Conservation (phyloP, 2,797 vertebrate genomes). For the Agapornis canus region DNA sequence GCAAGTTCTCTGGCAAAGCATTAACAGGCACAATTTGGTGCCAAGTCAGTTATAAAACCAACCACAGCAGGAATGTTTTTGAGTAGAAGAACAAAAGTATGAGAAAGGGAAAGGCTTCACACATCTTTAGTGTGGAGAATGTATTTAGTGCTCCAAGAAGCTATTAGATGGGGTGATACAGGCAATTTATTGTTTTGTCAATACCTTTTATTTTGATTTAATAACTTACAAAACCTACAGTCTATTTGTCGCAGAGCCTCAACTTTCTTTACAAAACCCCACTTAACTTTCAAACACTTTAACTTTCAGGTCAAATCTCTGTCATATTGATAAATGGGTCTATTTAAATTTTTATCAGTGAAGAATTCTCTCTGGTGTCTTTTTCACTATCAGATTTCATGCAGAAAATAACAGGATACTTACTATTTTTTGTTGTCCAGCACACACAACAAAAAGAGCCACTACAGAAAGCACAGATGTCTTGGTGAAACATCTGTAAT, state of each 20-base stretch:
- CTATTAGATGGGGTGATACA: neutral
- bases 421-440: slow-evolving; percentile 33
- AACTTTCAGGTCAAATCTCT: slow-evolving; percentile 66
- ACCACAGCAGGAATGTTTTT: neutral
- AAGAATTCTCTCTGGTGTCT: slow-evolving; percentile 57
- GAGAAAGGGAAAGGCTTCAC: neutral
- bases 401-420: slow-evolving; percentile 54
- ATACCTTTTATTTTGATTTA: slow-evolving; percentile 64
- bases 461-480: neutral
- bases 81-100: neutral
- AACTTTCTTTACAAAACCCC: slow-evolving; percentile 51
- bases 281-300: slow-evolving; percentile 62
- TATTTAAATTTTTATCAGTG: slow-evolving; percentile 70
- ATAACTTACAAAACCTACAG: slow-evolving; percentile 14
- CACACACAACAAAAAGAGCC: neutral
- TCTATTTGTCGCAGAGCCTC: neutral
- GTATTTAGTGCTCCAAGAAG: slow-evolving; percentile 24
- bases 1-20: neutral
- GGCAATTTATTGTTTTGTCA: slow-evolving; percentile 64
- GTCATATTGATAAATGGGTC: slow-evolving; percentile 69
- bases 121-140: neutral
- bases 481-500: neutral
- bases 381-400: slow-evolving; percentile 65
- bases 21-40: neutral
- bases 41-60: neutral